Evolutionary conservation across 1,140 invertebrate genomes (phyloP), one percentile per base, ranked within the genome.

Genomic region (Rhagoletis pomonella): DNA sequence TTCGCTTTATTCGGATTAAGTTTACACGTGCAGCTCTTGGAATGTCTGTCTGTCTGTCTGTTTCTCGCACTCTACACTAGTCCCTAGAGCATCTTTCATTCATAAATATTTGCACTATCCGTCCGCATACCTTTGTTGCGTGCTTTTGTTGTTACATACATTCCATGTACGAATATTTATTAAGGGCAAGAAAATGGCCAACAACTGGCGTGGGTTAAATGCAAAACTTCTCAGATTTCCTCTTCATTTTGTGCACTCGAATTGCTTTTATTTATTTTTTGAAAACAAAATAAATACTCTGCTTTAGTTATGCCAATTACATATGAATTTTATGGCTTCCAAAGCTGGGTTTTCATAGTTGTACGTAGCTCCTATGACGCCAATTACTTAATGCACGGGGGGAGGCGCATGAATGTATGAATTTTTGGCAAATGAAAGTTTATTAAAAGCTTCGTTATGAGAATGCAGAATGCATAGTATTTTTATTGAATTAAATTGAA

Each of bases 321-420:
- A 81, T 55, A 55, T 58, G 73, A 50, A 19, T 55, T 81, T 50
- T 81, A 81, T 81, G 73, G 73, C 47, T 55, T 81, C n/a, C 44
- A 81, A 55, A 58, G 17, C 73, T 19, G 73, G 5, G 4, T 81
- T 55, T 17, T 19, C n/a, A 19, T 17, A 55, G 50, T 50, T 81
- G 17, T 81, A n/a, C n/a, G n/a, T n/a, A 19, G n/a, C 6, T 55
- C 47, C 17, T 55, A 29, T 58, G n/a, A 81, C 19, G 5, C 17
- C 73, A 81, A 81, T 81, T 81, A 81, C 73, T 81, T 58, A 81
- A n/a, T 19, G n/a, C 17, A 17, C n/a, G n/a, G n/a, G n/a, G n/a
- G n/a, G n/a, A n/a, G n/a, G n/a, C n/a, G n/a, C 44, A 81, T 19
- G 10, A 62, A 62, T 14, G 14, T 4, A 62, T 14, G 10, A 6